Percentiles rank a stretch among this genome's conserved stretches.
Evolutionary conservation across 1,140 invertebrate genomes (phyloP).

Genomic region (Lordiphosa clarofinis): DNA sequence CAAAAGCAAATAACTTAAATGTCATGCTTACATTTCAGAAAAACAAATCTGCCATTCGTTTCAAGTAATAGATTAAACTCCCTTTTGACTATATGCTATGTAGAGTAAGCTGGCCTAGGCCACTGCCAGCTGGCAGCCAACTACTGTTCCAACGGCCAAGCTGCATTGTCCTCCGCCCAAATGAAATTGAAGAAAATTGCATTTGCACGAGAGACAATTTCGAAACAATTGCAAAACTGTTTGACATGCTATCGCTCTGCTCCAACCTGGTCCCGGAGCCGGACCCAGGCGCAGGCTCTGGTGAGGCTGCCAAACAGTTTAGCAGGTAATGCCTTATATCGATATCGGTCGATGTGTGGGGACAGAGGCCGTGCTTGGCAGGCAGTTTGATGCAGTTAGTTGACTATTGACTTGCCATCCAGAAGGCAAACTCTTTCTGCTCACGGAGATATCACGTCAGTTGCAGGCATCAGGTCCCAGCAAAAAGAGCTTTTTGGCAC

Average conservation of each 20-base stretch:
- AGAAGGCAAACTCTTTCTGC: constrained; percentile 28
- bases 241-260: constrained; percentile 66
- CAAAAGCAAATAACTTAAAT: constrained; percentile 64
- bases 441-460: constrained; percentile 61
- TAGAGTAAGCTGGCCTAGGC: constrained; percentile 22
- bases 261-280: not conserved
- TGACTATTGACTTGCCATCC: constrained; percentile 70
- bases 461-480: constrained; percentile 51
- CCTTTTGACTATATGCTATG: constrained; percentile 27
- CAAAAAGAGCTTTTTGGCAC: constrained; percentile 60
- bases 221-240: constrained; percentile 78
- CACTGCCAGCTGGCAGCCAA: constrained; percentile 60
- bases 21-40: constrained; percentile 61
- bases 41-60: constrained; percentile 68
- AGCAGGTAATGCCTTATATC: constrained; percentile 78
- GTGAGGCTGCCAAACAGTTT: constrained; percentile 76
- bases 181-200: constrained; percentile 78
- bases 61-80: constrained; percentile 72
- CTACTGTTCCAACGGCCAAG: constrained; percentile 27
- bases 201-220: constrained; percentile 78
- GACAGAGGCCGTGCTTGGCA: constrained; percentile 43
- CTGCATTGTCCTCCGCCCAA: constrained; percentile 59
- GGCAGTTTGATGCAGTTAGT: constrained; percentile 73
- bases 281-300: constrained; percentile 9
- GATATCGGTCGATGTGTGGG: constrained; percentile 48